These are phyloP conservation scores for Opisthograptis luteolata DNA, from an alignment of 2,888 invertebrate genomes.

Conservation along the genomic window DNA sequence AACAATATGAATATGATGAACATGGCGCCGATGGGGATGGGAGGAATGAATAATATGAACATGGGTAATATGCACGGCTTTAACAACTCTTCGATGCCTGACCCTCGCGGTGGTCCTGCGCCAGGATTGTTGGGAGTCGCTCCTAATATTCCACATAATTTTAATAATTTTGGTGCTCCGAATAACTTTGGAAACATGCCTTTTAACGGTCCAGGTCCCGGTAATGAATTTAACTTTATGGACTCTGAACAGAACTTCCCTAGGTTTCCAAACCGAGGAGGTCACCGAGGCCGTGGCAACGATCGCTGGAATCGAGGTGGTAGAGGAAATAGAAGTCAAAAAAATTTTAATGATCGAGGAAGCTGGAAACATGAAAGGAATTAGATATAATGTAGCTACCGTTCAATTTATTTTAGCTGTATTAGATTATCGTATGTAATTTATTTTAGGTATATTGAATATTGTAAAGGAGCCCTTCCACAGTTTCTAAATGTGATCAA, in stretches of 20 bases:
- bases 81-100: conserved; percentile 75
- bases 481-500: conserved; percentile 68
- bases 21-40: conserved; percentile 72
- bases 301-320: conserved; percentile 78
- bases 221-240: conserved; percentile 74
- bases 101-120: conserved; percentile 76
- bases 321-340: conserved; percentile 76
- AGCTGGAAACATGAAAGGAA: conserved; percentile 83
- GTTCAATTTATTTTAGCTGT: conserved; percentile 21
- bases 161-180: conserved; percentile 68
- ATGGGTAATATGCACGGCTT: conserved; percentile 70
- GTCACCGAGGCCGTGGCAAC: conserved; percentile 72
- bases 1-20: conserved; percentile 65
- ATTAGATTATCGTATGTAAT: conserved; percentile 39
- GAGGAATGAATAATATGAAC: conserved; percentile 70
- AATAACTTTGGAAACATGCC: conserved; percentile 76
- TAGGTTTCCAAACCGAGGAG: conserved; percentile 73
- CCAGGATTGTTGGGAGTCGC: conserved; percentile 85
- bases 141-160: conserved; percentile 81
- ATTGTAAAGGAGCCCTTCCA: conserved; percentile 62
- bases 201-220: conserved; percentile 70
- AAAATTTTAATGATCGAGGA: conserved; percentile 80
- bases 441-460: conserved; percentile 48
- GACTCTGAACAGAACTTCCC: conserved; percentile 73
- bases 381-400: conserved; percentile 25